These are phyloP conservation scores for Torymus tubicola DNA, from an alignment of 2,888 invertebrate species.

Conservation along the genomic window DNA sequence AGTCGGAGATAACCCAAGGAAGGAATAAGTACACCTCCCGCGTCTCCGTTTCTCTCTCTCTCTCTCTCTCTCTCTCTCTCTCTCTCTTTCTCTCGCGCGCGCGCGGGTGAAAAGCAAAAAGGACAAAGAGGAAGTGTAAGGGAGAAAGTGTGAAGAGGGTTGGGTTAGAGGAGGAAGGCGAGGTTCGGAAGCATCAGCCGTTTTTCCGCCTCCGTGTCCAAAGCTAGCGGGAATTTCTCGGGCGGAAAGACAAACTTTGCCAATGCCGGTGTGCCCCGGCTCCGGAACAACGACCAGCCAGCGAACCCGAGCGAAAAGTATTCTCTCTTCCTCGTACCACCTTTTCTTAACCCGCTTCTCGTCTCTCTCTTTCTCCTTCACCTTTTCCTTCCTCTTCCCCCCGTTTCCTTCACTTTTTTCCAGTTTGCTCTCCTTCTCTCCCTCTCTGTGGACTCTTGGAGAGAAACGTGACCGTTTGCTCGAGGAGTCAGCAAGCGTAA, in stretches of 20 bases:
- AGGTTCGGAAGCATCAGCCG: conserved; percentile 26
- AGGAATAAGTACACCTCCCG: not conserved
- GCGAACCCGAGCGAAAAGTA: conserved; percentile 31
- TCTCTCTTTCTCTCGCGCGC: no score
- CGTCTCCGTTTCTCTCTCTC: no score
- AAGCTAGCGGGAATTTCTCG: conserved; percentile 50
- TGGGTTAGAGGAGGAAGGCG: not conserved
- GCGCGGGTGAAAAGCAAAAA: conserved; percentile 1
- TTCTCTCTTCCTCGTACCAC: conserved; percentile 2
- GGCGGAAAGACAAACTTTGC: conserved; percentile 59
- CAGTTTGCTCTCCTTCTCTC: not conserved
- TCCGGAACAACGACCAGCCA: conserved; percentile 38
- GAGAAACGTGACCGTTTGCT: conserved; percentile 45
- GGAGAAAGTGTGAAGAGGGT: conserved; percentile 34
- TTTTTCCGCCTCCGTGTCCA: conserved; percentile 48
- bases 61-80: not conserved
- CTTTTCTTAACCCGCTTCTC: not conserved
- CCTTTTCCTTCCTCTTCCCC: not conserved
- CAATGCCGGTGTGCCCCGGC: conserved; percentile 11
- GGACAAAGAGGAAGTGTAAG: conserved; percentile 3
- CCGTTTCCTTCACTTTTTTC: not conserved
- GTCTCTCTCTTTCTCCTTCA: not conserved
- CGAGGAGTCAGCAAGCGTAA: conserved; percentile 35
- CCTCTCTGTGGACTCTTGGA: conserved; percentile 14
- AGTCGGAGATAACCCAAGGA: conserved; percentile 4